phyloP scores from a whole-genome alignment of 2,113 vertebrate species.

The Psophia crepitans region DNA sequence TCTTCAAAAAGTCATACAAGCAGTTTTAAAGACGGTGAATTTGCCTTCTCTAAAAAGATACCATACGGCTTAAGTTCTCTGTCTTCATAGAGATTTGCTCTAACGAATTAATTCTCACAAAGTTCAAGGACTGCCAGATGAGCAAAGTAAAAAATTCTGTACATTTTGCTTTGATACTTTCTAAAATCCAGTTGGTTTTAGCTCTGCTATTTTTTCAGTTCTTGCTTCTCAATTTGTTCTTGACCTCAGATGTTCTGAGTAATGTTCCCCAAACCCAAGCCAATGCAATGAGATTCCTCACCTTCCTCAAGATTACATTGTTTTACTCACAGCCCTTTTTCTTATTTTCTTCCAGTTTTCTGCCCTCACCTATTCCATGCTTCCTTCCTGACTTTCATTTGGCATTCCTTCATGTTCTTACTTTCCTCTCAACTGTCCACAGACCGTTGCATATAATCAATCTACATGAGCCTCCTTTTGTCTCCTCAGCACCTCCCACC shows the following conservation, averaged over 20 bases:
- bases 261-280: neutral
- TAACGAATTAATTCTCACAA: neutral
- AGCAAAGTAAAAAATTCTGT: neutral
- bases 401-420: neutral
- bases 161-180: neutral
- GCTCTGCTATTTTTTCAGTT: neutral
- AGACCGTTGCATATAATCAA: neutral
- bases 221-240: neutral
- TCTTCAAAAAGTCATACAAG: neutral
- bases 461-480: neutral
- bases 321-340: neutral
- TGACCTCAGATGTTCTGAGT: neutral
- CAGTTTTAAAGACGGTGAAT: neutral
- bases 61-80: neutral
- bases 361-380: neutral
- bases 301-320: neutral
- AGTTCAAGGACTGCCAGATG: neutral
- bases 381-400: neutral
- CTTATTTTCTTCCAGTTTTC: neutral
- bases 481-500: neutral
- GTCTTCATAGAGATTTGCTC: neutral
- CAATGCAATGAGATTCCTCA: neutral
- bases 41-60: neutral
- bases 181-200: neutral
- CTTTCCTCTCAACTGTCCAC: neutral